Base-by-base conservation (phyloP, 2,797 vertebrate genomes). In the Siniperca undulata region DNA sequence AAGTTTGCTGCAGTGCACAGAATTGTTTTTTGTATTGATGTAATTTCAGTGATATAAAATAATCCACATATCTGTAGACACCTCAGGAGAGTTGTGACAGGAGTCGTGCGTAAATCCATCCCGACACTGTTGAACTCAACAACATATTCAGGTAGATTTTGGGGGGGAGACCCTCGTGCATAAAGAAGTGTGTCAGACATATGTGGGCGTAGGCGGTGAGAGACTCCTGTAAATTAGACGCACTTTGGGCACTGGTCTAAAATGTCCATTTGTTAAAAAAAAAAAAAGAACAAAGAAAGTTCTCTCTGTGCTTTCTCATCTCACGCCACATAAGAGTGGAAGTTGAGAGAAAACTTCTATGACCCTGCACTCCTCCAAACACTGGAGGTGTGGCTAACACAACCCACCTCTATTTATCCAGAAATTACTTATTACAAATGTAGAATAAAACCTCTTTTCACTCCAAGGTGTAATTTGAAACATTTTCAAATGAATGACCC, bases 131-230 rank as follows among this genome's bases (percentile, higher is more conserved):
- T 81, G 75, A 82, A 73, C 82, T 91, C 86, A 9, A 22, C 40
- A 48, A 82, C 62, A 81, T 70, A 59, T 74, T 85, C n/a, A 5
- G 70, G 44, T 59, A 83, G 79, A 65, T 84, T 86, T 88, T 56
- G 9, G 53, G 78, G 87, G 93, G 92, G n/a, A 91, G 88, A 93
- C 87, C 92, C 90, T 90, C 65, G 81, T 92, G 91, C 93, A 91
- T 92, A 89, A 86, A 88, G 64, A 65, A 82, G 83, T 46, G 88
- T 92, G 91, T 93, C 90, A 91, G 90, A 93, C 89, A 64, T 70
- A 74, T 85, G 91, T 88, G 81, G 90, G 88, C 64, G 81, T 48
- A 86, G 40, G 82, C 78, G 60, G 60, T 3, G 67, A 81, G 84
- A 85, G 71, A 52, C 62, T 85, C 40, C 48, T 80, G 59, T 70